phyloP scores from a whole-genome alignment of 2,113 vertebrate genomes.

The Passer montanus region DNA sequence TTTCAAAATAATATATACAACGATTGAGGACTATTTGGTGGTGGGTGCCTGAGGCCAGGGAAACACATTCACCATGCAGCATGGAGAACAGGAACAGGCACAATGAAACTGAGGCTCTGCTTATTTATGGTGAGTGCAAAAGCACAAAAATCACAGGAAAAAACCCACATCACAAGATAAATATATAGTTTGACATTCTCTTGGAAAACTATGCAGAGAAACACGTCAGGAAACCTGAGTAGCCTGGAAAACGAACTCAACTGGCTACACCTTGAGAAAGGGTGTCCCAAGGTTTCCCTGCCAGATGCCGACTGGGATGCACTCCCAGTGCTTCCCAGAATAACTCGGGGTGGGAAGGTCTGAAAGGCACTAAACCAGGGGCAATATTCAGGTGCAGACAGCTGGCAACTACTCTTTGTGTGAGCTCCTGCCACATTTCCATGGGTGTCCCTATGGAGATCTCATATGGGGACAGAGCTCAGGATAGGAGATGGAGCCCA shows the following conservation, averaged over 20 bases:
- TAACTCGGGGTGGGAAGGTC: fast-evolving
- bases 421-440: neutral
- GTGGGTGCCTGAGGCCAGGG: neutral
- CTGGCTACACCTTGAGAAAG: neutral
- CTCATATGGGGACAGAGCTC: neutral
- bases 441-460: fast-evolving
- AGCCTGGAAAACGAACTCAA: neutral
- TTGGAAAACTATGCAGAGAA: neutral
- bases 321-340: fast-evolving
- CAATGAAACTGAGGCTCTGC: neutral
- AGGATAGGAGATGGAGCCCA: neutral
- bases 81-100: fast-evolving
- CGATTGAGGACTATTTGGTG: neutral
- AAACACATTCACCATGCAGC: neutral
- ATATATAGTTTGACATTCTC: fast-evolving
- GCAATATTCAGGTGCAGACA: neutral
- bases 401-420: neutral
- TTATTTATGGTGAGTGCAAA: neutral
- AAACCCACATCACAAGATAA: neutral
- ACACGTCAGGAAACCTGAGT: fast-evolving
- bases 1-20: fast-evolving
- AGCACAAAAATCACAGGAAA: neutral
- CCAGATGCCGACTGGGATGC: neutral
- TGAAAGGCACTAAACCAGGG: neutral
- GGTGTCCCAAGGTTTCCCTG: neutral